Conservation (phyloP, 2,113 vertebrate genomes). For the Zapornia atra region DNA sequence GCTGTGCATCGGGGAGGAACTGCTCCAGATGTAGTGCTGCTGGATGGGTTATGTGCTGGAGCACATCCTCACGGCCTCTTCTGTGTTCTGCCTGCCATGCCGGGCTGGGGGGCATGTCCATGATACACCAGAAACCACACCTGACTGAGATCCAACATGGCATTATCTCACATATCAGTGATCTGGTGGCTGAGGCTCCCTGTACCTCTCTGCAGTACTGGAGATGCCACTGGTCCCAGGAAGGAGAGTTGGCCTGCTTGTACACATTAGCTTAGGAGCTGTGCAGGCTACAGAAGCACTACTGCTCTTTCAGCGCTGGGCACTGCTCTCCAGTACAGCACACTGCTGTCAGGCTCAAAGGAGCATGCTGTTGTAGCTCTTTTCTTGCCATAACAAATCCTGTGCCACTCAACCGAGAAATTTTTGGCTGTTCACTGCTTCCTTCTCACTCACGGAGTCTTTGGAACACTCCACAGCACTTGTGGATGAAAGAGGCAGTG, state of each 20-base stretch:
- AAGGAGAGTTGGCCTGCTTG: not conserved
- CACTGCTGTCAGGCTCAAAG: not conserved
- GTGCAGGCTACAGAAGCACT: not conserved
- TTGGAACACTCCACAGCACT: not conserved
- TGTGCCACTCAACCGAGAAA: not conserved
- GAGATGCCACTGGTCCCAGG: not conserved
- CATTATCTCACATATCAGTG: not conserved
- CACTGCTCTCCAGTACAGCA: not conserved
- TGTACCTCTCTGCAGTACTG: not conserved
- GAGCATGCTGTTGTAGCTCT: not conserved
- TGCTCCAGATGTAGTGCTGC: not conserved
- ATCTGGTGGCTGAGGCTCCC: not conserved
- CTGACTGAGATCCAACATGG: not conserved
- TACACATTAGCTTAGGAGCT: fast-evolving
- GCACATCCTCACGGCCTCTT: not conserved
- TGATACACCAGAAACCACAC: not conserved
- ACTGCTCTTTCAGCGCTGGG: not conserved
- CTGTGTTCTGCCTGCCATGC: not conserved
- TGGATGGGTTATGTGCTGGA: not conserved
- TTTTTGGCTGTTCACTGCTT: not conserved
- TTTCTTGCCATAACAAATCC: not conserved
- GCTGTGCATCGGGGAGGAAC: not conserved
- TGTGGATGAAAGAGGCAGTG: not conserved
- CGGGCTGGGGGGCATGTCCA: not conserved
- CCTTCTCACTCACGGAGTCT: not conserved